Evolutionary conservation across 2,113 vertebrate species (phyloP).

Genomic region (Oreochromis spilurus): DNA sequence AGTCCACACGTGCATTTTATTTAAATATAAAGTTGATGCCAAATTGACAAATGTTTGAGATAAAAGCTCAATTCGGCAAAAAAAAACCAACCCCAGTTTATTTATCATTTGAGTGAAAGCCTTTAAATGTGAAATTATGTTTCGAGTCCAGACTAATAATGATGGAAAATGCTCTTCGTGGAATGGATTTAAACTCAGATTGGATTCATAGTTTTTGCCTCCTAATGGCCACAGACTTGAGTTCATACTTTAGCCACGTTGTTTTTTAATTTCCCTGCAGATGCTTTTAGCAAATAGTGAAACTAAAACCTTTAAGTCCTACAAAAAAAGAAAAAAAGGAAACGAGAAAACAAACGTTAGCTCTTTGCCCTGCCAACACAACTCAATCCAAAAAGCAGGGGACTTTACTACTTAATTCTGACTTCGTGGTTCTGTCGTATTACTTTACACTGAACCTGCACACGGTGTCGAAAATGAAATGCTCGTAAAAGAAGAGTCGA

Average conservation of each 20-base stretch:
- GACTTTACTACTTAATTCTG: slow-evolving; percentile 5
- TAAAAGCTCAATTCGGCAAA: background rate
- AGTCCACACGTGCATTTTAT: slow-evolving; percentile 1
- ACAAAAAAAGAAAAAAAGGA: background rate
- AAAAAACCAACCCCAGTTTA: background rate
- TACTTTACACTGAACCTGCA: slow-evolving; percentile 14
- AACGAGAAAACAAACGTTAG: background rate
- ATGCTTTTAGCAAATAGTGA: background rate
- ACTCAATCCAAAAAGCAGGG: background rate
- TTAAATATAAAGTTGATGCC: background rate
- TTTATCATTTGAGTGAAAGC: background rate
- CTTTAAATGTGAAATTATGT: background rate
- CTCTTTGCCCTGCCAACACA: background rate
- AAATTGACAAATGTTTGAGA: background rate
- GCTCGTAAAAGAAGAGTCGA: slow-evolving; percentile 38
- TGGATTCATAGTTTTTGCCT: background rate
- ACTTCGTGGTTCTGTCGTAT: slow-evolving; percentile 6
- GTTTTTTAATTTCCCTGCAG: background rate
- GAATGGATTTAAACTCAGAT: background rate
- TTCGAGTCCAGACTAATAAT: background rate
- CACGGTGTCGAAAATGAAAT: slow-evolving; percentile 21
- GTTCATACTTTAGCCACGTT: background rate
- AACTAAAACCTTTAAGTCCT: background rate
- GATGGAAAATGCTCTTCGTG: background rate
- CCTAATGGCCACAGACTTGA: background rate